Conservation (phyloP, 2,888 invertebrate species). For the Caenorhabditis doughertyi region DNA sequence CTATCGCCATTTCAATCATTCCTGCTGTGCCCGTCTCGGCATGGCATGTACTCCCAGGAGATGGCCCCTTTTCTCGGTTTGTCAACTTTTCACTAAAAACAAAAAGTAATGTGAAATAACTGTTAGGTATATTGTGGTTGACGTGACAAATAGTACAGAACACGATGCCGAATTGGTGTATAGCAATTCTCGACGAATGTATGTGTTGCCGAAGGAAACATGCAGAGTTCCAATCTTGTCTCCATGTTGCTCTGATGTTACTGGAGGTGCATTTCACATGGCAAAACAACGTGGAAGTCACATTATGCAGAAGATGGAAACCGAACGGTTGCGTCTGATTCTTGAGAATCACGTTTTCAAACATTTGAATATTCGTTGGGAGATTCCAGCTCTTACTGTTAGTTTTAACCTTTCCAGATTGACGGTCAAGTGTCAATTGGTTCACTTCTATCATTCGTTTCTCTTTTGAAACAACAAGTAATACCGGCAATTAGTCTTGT, state of each 20-base stretch:
- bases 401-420: constrained; percentile 63
- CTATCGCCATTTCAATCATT: constrained; percentile 80
- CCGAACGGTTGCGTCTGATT: constrained; percentile 72
- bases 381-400: constrained; percentile 75
- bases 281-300: constrained; percentile 79
- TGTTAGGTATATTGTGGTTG: constrained; percentile 79
- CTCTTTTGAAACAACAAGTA: constrained; percentile 81
- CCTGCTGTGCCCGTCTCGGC: constrained; percentile 82
- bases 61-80: constrained; percentile 73
- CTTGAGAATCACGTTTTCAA: constrained; percentile 79
- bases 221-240: constrained; percentile 82
- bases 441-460: constrained; percentile 79
- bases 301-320: constrained; percentile 81
- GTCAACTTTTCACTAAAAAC: background rate
- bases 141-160: constrained; percentile 81
- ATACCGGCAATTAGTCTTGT: constrained; percentile 80
- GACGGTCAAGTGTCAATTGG: constrained; percentile 81
- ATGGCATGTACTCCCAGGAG: constrained; percentile 81
- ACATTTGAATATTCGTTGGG: constrained; percentile 81
- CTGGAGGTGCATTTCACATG: constrained; percentile 76
- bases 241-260: constrained; percentile 81
- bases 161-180: constrained; percentile 81
- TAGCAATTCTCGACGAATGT: constrained; percentile 72
- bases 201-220: constrained; percentile 80
- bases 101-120: background rate